Evolutionary conservation across 2,797 vertebrate genomes (phyloP).

Genomic region (Lagocephalus sceleratus): DNA sequence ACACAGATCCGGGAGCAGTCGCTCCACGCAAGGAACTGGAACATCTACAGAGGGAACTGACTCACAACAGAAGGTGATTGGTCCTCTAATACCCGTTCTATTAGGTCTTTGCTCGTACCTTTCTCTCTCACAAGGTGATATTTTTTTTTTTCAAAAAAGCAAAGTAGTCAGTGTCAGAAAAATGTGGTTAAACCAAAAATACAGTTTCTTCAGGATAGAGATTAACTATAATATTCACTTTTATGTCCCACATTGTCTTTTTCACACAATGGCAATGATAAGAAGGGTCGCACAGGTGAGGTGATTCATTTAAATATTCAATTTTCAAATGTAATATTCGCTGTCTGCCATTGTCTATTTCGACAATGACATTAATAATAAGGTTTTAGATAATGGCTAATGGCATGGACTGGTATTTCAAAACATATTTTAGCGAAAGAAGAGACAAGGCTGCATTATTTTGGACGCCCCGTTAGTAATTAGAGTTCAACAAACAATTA

Average conservation of each 20-base stretch:
- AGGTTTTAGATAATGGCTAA: constrained; percentile 61
- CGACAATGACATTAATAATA: constrained; percentile 64
- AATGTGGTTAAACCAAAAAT: constrained; percentile 23
- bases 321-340: constrained; percentile 67
- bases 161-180: constrained; percentile 24
- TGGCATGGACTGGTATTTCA: constrained; percentile 66
- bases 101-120: constrained; percentile 13
- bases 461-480: neutral
- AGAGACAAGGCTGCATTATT: constrained; percentile 1
- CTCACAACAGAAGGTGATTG: constrained; percentile 54
- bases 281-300: constrained; percentile 60
- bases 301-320: constrained; percentile 65
- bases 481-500: neutral
- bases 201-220: constrained; percentile 32
- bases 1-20: constrained; percentile 47
- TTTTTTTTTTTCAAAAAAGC: constrained; percentile 11
- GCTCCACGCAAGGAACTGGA: constrained; percentile 27
- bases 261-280: constrained; percentile 62
- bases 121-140: constrained; percentile 19
- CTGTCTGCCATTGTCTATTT: constrained; percentile 62
- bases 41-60: constrained; percentile 37
- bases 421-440: constrained; percentile 43
- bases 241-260: constrained; percentile 69
- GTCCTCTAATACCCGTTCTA: neutral
- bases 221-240: constrained; percentile 64